Base-by-base conservation (phyloP, 2,113 vertebrate species). In the Chionomys nivalis region DNA sequence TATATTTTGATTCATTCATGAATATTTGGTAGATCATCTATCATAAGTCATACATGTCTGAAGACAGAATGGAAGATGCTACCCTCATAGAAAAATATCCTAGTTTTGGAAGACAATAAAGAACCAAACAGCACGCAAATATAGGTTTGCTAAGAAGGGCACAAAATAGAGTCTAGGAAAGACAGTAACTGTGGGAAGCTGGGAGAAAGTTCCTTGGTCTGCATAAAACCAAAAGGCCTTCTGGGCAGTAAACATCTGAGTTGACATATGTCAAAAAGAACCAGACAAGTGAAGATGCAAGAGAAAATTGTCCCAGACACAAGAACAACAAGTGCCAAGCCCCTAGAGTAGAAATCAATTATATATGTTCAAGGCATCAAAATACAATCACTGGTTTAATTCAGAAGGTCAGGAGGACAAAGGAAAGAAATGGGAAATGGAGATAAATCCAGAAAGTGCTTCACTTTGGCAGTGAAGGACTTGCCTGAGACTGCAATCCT, bases 21-120 rank as follows among this genome's bases (percentile, higher is more conserved):
- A 66, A 47, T 21, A 68, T 0, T 61, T 61, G 26, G 36, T 5
- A 5, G 36, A 61, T 5, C 24, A 24, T 19, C 6, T 16, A 28
- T 49, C 1, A 5, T 0, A 17, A 1, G 2, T 5, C n/a, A 10
- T 36, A 13, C 2, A 73, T 7, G 52, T 52, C 66, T 44, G 39
- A 93, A 76, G 44, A 24, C 33, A 91, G 70, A 86, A 21, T 36
- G 73, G 17, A 89, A 75, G 66, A 33, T 49, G 42, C 8, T 93
- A 7, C 23, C 47, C 42, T 85, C 58, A 7, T 0, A 6, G 16
- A 87, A 95, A 42, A 42, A 9, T 55, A 85, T 36, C 28, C 65
- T 76, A n/a, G 11, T 23, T 92, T 75, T 73, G 66, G 73, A 73
- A 77, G 66, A 33, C 44, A 79, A 65, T 42, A 68, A 70, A 47